Percentiles rank a stretch among this genome's conserved stretches.
Evolutionary conservation across 2,797 vertebrate genomes (phyloP).

Genomic region (Sebastes wilsoni): DNA sequence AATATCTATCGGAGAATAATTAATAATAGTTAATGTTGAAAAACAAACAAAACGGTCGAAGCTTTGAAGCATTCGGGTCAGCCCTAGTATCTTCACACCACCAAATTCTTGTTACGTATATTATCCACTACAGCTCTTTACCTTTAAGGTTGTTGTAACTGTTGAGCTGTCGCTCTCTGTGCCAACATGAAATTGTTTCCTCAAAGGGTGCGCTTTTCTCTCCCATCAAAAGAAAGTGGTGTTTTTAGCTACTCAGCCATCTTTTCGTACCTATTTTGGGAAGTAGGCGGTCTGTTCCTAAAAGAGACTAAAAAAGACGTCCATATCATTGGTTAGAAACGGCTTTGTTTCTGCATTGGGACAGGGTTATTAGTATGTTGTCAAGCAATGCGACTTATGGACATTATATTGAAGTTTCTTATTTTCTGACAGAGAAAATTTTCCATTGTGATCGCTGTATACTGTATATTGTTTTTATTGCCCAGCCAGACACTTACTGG

Average conservation of each 20-base stretch:
- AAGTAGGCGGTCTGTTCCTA: neutral
- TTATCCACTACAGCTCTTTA: too few species aligned
- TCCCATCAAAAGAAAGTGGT: neutral
- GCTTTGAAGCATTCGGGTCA: too few species aligned
- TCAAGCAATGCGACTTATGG: neutral
- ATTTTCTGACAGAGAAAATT: neutral
- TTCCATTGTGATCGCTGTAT: neutral
- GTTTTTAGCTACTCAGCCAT: neutral
- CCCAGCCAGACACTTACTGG: neutral
- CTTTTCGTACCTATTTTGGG: neutral
- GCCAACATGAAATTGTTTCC: neutral
- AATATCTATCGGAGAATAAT: rapidly evolving
- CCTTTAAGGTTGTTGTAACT: neutral
- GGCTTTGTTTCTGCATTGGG: neutral
- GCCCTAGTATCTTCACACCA: neutral
- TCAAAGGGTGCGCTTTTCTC: neutral
- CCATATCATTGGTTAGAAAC: neutral
- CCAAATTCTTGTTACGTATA: neutral
- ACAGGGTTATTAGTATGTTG: neutral
- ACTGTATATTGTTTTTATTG: neutral
- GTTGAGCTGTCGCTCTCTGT: neutral
- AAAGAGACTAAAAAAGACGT: neutral
- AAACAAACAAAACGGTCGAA: too few species aligned
- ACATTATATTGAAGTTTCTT: neutral
- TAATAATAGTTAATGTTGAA: too few species aligned